Base-by-base conservation (phyloP, 2,888 invertebrate genomes). In the Drosophila pegasa region DNA sequence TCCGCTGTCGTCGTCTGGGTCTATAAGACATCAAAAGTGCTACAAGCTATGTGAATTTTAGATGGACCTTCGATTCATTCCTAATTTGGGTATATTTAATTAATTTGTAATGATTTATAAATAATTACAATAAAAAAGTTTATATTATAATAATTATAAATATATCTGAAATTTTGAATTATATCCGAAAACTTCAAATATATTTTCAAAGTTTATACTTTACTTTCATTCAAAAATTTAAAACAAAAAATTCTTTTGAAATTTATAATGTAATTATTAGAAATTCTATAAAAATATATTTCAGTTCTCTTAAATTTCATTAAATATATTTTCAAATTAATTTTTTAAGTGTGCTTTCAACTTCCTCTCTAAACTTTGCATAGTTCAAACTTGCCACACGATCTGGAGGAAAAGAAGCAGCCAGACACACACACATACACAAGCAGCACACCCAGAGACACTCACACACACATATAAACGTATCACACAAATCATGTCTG, bases 401-500 rank as follows among this genome's bases (percentile, higher is more conserved):
- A 29, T 52, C 56, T 59, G 50, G n/a, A 77, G 52, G 29, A 75
- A 81, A 75, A 80, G n/a, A 67, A 78, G 55, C 65, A 50, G 55
- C 59, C 75, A 75, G 64, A 60, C 43, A 41, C 10, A 77, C 63
- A 43, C 37, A 29, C 73, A 59, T 33, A 71, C 27, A 56, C 20
- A 63, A n/a, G n/a, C n/a, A n/a, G n/a, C n/a, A n/a, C n/a, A n/a
- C n/a, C n/a, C n/a, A n/a, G n/a, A n/a, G 27, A 38, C 20, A 35
- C 12, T 59, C 0, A 50, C 12, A 50, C 18, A 63, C 29, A 37
- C 16, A 29, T 5, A 14, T 7, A 38, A 9, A n/a, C 37, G 9
- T 51, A 45, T 35, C 45, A 56, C 71, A 72, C 66, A 75, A 75
- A 75, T 76, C 69, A 68, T 69, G 82, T 86, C 87, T 83, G 87